Base-by-base conservation (phyloP, 2,888 invertebrate species). In the Perithous albicinctus region DNA sequence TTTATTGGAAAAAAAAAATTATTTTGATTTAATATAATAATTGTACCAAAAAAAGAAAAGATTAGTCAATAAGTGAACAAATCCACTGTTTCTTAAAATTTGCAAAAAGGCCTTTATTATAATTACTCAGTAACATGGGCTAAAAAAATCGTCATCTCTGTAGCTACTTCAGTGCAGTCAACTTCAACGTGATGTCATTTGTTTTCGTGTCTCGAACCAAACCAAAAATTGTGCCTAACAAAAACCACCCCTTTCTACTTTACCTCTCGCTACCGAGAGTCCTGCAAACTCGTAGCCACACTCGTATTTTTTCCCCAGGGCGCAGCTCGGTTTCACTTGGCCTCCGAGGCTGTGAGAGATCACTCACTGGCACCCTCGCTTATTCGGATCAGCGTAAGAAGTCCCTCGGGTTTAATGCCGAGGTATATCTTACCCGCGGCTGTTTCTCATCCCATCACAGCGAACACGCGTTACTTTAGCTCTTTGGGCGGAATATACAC, bases 311-410 rank as follows among this genome's bases (percentile, higher is more conserved):
- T 10, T 43, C 72, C 76, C 76, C 26, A 35, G 74, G 74, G 81
- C 38, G 54, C 63, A 56, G 56, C 64, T 81, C 74, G 46, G 77
- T 64, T 75, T 73, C 78, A 59, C 74, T 32, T 43, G 10, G 61
- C 43, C 72, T 61, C 23, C 15, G 35, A 72, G 29, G 10, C 54
- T 15, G 29, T 41, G 59, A n/a, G 56, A n/a, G 56, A 29, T 59
- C 35, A 12, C 64, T 69, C 80, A 12, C 61, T 6, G 51, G 64
- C 75, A 80, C 80, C 77, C 81, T 78, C 73, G 67, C 51, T 54
- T 32, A 75, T 75, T 75, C 35, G 59, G 72, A 76, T 76, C 69
- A 78, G 32, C 64, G 69, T 59, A 63, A 81, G 38, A 56, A 78
- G 64, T 78, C 81, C 78, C 81, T 29, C 35, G 74, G 74, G 43